Conservation (phyloP, 1,140 invertebrate species). For the Drosophila auraria region DNA sequence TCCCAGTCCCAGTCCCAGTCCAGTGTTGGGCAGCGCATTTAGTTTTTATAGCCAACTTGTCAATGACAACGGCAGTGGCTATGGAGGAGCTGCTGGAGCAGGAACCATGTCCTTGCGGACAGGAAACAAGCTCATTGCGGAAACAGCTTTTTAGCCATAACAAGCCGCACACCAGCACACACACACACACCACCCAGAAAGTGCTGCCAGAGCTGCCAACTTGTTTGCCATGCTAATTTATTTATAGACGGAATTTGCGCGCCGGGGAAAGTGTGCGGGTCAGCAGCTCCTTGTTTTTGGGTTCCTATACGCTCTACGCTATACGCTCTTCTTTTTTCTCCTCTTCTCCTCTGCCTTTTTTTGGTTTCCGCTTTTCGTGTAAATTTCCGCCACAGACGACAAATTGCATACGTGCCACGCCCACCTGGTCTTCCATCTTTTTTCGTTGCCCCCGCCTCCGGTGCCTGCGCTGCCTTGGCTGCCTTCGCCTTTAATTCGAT, state of each 20-base stretch:
- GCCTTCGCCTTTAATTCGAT: constrained; percentile 62
- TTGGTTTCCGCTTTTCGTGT: constrained; percentile 50
- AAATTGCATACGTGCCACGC: constrained; percentile 72
- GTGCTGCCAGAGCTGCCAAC: constrained; percentile 51
- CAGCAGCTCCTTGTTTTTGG: constrained; percentile 27
- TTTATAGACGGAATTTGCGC: constrained; percentile 70
- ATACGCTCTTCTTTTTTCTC: constrained; percentile 4
- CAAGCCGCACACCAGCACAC: constrained; percentile 58
- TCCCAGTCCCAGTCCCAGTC: neutral
- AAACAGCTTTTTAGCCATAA: constrained; percentile 82
- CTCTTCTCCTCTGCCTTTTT: neutral
- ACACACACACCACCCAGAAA: constrained; percentile 10
- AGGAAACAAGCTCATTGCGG: constrained; percentile 83
- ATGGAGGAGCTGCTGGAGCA: constrained; percentile 12
- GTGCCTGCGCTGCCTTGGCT: neutral
- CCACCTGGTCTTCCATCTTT: constrained; percentile 37
- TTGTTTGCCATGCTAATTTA: constrained; percentile 82
- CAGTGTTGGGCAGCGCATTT: constrained; percentile 69
- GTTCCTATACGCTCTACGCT: neutral
- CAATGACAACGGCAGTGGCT: constrained; percentile 63
- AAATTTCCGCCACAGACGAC: constrained; percentile 81
- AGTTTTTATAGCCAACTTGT: constrained; percentile 77
- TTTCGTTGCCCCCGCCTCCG: too few relatives aligned
- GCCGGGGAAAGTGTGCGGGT: constrained; percentile 12
- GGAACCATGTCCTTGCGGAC: constrained; percentile 73